phyloP scores from a whole-genome alignment of 1,140 invertebrate genomes.

The Zaprionus nigranus region DNA sequence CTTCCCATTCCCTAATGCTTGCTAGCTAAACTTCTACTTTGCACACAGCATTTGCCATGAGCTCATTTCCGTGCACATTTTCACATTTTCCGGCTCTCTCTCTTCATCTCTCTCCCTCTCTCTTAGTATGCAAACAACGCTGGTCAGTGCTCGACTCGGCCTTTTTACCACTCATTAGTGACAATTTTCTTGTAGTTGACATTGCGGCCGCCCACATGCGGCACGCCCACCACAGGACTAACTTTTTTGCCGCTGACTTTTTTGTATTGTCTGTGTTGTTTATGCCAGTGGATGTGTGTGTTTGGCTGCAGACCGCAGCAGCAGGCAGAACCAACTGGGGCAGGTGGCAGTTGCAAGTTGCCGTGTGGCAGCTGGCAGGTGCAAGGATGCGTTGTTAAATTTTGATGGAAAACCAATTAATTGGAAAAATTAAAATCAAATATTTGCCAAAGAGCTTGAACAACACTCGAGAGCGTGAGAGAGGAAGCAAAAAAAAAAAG shows the following conservation, averaged over 20 bases:
- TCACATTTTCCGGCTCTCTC: conserved; percentile 13
- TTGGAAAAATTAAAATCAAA: conserved; percentile 82
- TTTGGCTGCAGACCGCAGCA: conserved; percentile 26
- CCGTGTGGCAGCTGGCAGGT: conserved; percentile 40
- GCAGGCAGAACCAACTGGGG: conserved; percentile 7
- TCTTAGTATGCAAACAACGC: conserved; percentile 55
- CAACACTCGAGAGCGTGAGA: conserved; percentile 55
- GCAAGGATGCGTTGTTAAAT: conserved; percentile 57
- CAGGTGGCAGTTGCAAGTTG: background rate
- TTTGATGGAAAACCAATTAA: conserved; percentile 81
- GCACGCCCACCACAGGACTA: conserved; percentile 56
- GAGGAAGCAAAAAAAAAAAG: conserved; percentile 17
- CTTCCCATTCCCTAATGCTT: background rate
- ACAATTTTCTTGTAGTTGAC: conserved; percentile 83
- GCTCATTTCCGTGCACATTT: conserved; percentile 33
- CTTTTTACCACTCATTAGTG: conserved; percentile 83
- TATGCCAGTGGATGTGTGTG: conserved; percentile 14
- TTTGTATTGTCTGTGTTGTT: conserved; percentile 32
- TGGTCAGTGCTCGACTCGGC: conserved; percentile 53
- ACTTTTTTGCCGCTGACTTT: conserved; percentile 65
- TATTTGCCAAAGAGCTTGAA: conserved; percentile 80
- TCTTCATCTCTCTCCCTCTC: background rate
- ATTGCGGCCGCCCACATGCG: conserved; percentile 61
- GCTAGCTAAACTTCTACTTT: conserved; percentile 33
- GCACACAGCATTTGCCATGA: conserved; percentile 3